A percentile compares a stretch with the other conserved stretches of the same genome.
Conservation (phyloP, 2,888 invertebrate genomes). For the Ditula angustiorana region DNA sequence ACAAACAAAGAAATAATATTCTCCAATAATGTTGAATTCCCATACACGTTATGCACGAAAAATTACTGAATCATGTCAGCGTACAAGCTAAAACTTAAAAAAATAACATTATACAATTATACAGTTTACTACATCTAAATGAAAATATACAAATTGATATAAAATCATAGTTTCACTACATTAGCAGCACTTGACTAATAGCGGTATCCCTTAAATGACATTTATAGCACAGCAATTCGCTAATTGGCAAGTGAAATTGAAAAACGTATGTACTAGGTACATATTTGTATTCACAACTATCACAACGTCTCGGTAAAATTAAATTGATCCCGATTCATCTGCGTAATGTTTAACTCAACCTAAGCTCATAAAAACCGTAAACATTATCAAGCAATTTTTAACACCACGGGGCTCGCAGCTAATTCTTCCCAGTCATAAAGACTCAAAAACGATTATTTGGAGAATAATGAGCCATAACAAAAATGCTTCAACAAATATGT, state of each 20-base stretch:
- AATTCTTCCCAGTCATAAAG: slow-evolving; percentile 17
- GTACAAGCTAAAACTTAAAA: no score
- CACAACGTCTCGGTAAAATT: neutral
- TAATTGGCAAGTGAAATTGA: neutral
- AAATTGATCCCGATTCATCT: neutral
- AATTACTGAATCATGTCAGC: no score
- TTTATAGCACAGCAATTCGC: no score
- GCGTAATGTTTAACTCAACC: neutral
- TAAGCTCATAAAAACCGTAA: neutral
- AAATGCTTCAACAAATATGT: slow-evolving; percentile 40
- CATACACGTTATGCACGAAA: no score
- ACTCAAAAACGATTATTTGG: slow-evolving; percentile 25
- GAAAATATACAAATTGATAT: no score
- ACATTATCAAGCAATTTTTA: neutral
- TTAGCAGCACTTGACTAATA: neutral
- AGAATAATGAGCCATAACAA: slow-evolving; percentile 23
- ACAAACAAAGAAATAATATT: neutral
- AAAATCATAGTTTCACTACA: neutral
- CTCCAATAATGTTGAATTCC: no score
- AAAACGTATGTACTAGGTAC: neutral
- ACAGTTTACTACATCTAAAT: no score
- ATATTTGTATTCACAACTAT: neutral
- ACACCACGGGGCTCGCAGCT: slow-evolving; percentile 1
- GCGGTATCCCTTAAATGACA: no score
- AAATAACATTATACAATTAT: no score